Percentiles rank a stretch among this genome's conserved stretches.
These are phyloP conservation scores for Pemphigus obesinymphae DNA, from an alignment of 1,140 invertebrate genomes.

Conservation along the genomic window DNA sequence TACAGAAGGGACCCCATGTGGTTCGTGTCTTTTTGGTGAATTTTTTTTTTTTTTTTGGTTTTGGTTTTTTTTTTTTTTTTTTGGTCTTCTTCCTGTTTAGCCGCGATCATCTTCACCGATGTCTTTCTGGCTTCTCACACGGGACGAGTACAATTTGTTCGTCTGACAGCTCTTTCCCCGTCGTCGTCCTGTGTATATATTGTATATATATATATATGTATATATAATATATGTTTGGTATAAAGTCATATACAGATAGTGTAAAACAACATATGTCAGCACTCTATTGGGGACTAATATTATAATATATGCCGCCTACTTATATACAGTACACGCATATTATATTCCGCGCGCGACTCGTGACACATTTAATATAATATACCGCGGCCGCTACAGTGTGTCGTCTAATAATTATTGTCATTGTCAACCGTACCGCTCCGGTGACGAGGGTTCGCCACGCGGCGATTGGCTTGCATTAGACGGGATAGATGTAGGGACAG, in stretches of 20 bases:
- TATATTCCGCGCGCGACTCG: background rate
- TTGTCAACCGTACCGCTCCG: background rate
- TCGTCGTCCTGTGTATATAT: background rate
- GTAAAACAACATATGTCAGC: conserved; percentile 32
- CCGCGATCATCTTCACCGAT: background rate
- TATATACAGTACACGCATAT: background rate
- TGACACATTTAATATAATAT: background rate
- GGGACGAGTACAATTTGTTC: conserved; percentile 41
- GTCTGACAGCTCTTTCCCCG: conserved; percentile 25
- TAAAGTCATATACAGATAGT: background rate
- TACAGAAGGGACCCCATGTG: background rate
- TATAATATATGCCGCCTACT: conserved; percentile 8
- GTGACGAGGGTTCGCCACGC: conserved; percentile 1
- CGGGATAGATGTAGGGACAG: background rate
- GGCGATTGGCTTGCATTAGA: background rate
- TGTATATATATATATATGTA: background rate
- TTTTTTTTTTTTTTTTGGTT: conserved; percentile 6
- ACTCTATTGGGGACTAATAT: background rate
- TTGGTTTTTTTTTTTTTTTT: too few species aligned
- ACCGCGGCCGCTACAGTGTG: too few species aligned
- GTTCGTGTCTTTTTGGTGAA: conserved; percentile 23
- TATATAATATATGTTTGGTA: background rate
- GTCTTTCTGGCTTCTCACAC: conserved; percentile 18
- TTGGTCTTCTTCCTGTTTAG: background rate
- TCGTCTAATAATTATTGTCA: background rate